Evolutionary conservation across 2,113 vertebrate genomes (phyloP).

Genomic region (Microtus pennsylvanicus): DNA sequence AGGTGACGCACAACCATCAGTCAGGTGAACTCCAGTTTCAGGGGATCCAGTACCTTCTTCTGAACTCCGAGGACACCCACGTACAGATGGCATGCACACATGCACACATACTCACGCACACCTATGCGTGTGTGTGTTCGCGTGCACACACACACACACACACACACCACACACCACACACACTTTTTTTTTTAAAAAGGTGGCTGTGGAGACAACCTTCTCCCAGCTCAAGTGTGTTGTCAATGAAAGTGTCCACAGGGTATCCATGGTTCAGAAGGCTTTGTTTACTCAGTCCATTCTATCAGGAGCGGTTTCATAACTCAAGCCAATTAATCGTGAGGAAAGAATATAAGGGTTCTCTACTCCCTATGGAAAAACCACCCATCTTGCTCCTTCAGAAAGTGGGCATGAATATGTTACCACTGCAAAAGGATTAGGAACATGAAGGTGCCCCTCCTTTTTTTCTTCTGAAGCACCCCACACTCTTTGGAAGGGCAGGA

Average conservation of each 20-base stretch:
- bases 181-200: background rate
- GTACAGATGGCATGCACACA: background rate
- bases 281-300: background rate
- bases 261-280: background rate
- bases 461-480: background rate
- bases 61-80: background rate
- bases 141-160: background rate
- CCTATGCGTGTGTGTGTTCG: too few relatives aligned
- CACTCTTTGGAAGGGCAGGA: slow-evolving; percentile 1
- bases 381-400: background rate
- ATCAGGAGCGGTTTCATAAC: slow-evolving; percentile 70
- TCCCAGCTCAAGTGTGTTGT: background rate
- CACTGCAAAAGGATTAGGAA: background rate
- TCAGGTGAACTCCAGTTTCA: background rate
- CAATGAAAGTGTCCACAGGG: background rate
- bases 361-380: background rate
- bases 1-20: background rate
- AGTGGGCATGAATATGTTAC: background rate
- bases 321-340: slow-evolving; percentile 75
- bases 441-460: accelerated
- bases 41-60: background rate
- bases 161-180: too few relatives aligned
- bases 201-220: slow-evolving; percentile 31
- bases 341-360: slow-evolving; percentile 59
- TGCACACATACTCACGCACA: background rate